phyloP scores from a whole-genome alignment of 2,888 invertebrate genomes.

The Amphimallon solstitiale region DNA sequence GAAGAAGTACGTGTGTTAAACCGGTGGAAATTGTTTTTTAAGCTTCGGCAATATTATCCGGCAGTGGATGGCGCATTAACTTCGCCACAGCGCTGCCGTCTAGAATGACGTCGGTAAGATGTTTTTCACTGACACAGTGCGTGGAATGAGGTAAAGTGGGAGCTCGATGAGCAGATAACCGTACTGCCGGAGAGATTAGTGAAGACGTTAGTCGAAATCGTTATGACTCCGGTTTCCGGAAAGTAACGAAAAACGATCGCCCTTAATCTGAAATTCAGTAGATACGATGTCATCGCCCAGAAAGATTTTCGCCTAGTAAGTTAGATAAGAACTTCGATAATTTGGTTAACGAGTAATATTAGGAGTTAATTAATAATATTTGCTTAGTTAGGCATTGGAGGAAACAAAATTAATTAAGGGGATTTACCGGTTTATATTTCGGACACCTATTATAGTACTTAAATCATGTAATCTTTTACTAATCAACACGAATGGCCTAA shows the following conservation, averaged over 20 bases:
- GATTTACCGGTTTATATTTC: no score
- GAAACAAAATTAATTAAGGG: no score
- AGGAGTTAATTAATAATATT: no score
- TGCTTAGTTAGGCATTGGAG: no score
- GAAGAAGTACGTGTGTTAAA: not conserved
- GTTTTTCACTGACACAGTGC: not conserved
- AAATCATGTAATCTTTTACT: no score
- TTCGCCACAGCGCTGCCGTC: not conserved
- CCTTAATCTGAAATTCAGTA: not conserved
- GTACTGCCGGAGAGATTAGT: constrained; percentile 40
- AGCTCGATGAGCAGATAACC: constrained; percentile 21
- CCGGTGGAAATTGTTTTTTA: constrained; percentile 24
- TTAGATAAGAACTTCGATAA: not conserved
- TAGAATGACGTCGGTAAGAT: not conserved
- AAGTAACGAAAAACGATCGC: constrained; percentile 21
- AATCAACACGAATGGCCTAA: no score
- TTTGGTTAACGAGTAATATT: no score
- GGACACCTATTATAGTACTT: no score
- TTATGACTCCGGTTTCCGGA: constrained; percentile 15
- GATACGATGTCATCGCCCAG: not conserved
- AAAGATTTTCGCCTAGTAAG: not conserved
- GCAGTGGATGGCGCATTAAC: constrained; percentile 19
- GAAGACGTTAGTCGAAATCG: constrained; percentile 36
- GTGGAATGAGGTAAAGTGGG: not conserved
- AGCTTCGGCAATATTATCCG: constrained; percentile 22